Base-by-base conservation (phyloP, 2,888 invertebrate species). In the Temnothorax rugatulus region DNA sequence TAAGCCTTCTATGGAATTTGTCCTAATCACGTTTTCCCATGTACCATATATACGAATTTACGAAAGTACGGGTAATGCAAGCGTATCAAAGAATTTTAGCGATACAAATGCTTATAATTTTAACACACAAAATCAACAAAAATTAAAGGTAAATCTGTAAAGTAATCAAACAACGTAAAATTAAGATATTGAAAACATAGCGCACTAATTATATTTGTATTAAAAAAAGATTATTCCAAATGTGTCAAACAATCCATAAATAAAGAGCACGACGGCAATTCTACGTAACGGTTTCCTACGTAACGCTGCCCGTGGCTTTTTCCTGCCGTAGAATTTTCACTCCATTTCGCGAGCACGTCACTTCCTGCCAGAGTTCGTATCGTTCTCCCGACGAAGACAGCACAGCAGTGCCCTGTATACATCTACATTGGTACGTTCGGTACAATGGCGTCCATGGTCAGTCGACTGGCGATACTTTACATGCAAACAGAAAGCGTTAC, bases 311-410 rank as follows among this genome's bases (percentile, higher is more conserved):
- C 71, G 69, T 57, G 71, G 74, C 83, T 90, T 90, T 91, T 88
- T 88, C 87, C 82, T 82, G 82, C 84, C 52, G 64, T 85, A 75
- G 88, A 86, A 87, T 91, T 92, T 91, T 92, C 91, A 91, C 90
- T 87, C 92, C 92, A 92, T 92, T 91, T 92, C 87, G 90, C 90
- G 87, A 86, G 83, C 86, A 89, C 85, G 90, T 89, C 90, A 86
- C 90, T 91, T 92, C 91, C 91, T 88, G 88, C 74, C 81, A 50
- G 85, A 87, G 87, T 86, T 87, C 88, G 90, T 90, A 91, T 91
- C 91, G 86, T 81, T 89, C 86, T 91, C 73, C 76, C 63, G 74
- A 82, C 77, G 84, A 86, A 86, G 84, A 85, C 85, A 88, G 76
- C 85, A 79, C 86, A 69, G 85, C 54, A 47, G 47, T 74, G 64